phyloP scores from a whole-genome alignment of 2,797 vertebrate species.

The Staurois parvus region DNA sequence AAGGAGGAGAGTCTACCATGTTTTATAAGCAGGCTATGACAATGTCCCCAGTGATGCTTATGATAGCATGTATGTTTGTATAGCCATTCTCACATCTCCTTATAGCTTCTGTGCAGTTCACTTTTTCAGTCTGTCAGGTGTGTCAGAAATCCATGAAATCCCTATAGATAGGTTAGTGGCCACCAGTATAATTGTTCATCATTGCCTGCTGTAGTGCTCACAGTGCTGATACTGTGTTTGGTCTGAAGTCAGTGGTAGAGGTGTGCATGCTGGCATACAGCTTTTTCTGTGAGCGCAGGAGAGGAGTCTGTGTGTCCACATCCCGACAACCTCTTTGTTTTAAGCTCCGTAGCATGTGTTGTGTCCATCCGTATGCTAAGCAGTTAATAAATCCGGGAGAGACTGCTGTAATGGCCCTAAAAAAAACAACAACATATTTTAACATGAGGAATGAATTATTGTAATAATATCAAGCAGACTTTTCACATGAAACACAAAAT shows the following conservation, averaged over 20 bases:
- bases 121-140: neutral
- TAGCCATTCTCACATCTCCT: neutral
- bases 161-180: neutral
- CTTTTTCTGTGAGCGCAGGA: constrained; percentile 85
- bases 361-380: constrained; percentile 86
- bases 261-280: constrained; percentile 75
- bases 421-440: neutral
- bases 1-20: too few species aligned
- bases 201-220: constrained; percentile 61
- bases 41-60: neutral
- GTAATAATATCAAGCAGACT: neutral
- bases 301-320: constrained; percentile 87
- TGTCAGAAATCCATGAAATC: neutral
- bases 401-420: constrained; percentile 84
- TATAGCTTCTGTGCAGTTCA: neutral
- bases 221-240: constrained; percentile 68
- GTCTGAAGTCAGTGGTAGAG: neutral
- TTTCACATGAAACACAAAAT: neutral
- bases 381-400: constrained; percentile 92
- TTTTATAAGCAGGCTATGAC: too few species aligned
- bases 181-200: too few species aligned
- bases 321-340: constrained; percentile 74
- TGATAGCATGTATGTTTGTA: neutral
- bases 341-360: constrained; percentile 73
- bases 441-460: neutral